Base-by-base conservation (phyloP, 2,113 vertebrate genomes). In the Cynocephalus volans region DNA sequence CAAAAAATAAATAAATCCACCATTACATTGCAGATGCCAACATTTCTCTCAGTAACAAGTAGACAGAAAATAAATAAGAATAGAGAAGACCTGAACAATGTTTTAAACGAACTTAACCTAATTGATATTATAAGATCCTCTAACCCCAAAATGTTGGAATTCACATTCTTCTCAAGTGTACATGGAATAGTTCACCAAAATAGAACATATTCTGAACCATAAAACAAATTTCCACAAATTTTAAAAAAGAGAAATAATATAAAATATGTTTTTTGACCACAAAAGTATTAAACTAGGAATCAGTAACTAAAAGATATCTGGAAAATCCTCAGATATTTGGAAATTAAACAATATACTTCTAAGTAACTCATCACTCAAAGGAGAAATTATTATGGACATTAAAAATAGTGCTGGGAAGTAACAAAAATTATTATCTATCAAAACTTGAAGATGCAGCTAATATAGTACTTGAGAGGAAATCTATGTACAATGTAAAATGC, bases 291-390 rank as follows among this genome's bases (percentile, higher is more conserved):
- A 69, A 95, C n/a, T 48, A 64, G 24, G 50, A 86, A 77, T 67
- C 33, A 84, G 31, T 70, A 96, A 92, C 23, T 93, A 65, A 92
- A 62, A 90, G 41, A 62, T 31, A 31, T 50, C 31, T 85, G 77
- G 36, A 60, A 95, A 85, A 21, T 24, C 24, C 48, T 91, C 45
- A 83, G 75, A 56, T 93, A 75, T 31, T 56, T 62, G 48, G 64
- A 93, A 96, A 80, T 81, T 60, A 50, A 33, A 54, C 12, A n/a
- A 60, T 9, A 67, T 5, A 70, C 12, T 69, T 93, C 41, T 90
- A 89, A 96, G 65, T 70, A 82, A 83, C 36, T 73, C 18, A 83
- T 0, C 36, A 69, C 24, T 64, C 75, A 96, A 72, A 86, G 45
- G 23, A 88, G 33, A 92, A 90, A 70, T 54, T 52, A 75, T 54